Percentiles rank a stretch among this genome's conserved stretches.
Evolutionary conservation across 2,888 invertebrate species (phyloP).

Genomic region (Temnothorax unifasciatus): DNA sequence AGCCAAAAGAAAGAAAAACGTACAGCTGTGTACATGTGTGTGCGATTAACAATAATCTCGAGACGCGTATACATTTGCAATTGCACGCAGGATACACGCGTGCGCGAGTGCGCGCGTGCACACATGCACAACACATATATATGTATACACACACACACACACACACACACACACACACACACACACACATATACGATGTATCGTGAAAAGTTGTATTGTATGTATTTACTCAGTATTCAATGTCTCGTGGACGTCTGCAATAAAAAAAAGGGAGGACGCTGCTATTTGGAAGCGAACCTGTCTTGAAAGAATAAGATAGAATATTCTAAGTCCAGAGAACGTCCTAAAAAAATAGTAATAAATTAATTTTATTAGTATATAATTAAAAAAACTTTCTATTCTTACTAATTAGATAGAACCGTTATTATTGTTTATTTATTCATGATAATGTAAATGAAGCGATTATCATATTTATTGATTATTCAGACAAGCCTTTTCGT

Average conservation of each 20-base stretch:
- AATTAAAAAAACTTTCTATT: neutral
- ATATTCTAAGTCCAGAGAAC: constrained; percentile 57
- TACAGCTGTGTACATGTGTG: neutral
- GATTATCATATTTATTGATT: constrained; percentile 3
- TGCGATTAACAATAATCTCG: neutral
- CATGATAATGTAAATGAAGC: neutral
- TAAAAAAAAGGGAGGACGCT: constrained; percentile 34
- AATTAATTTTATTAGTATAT: neutral
- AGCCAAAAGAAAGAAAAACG: neutral
- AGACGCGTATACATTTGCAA: neutral
- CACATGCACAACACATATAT: neutral
- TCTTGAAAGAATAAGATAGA: constrained; percentile 58
- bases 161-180: neutral
- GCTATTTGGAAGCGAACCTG: constrained; percentile 53
- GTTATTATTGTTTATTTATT: neutral
- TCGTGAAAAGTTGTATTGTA: constrained; percentile 57
- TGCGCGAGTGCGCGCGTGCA: no score
- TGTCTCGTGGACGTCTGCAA: constrained; percentile 70
- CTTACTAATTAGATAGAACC: neutral
- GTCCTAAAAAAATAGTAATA: neutral
- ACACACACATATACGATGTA: constrained; percentile 29
- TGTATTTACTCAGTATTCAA: constrained; percentile 79
- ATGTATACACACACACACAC: neutral
- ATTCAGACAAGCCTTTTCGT: neutral
- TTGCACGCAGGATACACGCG: neutral